phyloP scores from a whole-genome alignment of 1,140 invertebrate species.

The Temnothorax longispinosus region DNA sequence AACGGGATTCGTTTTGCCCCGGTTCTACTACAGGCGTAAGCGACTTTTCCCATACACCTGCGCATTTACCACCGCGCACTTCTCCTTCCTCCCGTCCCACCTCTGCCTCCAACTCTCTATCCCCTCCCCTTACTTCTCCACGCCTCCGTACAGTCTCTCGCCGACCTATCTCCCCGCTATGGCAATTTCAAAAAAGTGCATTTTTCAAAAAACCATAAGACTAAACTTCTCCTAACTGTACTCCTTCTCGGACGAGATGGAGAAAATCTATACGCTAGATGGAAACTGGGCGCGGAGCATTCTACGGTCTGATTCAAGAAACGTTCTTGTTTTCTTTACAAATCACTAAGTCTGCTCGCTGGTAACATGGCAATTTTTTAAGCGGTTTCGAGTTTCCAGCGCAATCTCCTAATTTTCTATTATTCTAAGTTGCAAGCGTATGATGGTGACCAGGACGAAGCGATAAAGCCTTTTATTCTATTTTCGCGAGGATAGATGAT shows the following conservation, averaged over 20 bases:
- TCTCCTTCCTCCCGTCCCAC: slow-evolving; percentile 41
- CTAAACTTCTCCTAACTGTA: slow-evolving; percentile 73
- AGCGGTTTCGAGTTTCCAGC: neutral
- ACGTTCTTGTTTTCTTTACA: slow-evolving; percentile 2
- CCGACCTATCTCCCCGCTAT: slow-evolving; percentile 54
- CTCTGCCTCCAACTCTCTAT: neutral
- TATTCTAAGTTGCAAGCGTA: neutral
- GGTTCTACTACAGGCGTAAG: slow-evolving; percentile 58
- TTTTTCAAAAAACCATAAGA: slow-evolving; percentile 74
- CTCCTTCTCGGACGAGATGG: slow-evolving; percentile 66
- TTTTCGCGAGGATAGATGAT: slow-evolving; percentile 6
- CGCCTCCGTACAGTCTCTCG: slow-evolving; percentile 54
- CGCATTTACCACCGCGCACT: slow-evolving; percentile 61
- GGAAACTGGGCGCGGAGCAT: slow-evolving; percentile 44
- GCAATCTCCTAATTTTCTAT: neutral
- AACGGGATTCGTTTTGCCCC: slow-evolving; percentile 64
- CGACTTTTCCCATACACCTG: slow-evolving; percentile 70
- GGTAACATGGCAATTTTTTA: neutral
- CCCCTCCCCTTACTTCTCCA: slow-evolving; percentile 30
- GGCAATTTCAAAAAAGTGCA: slow-evolving; percentile 71
- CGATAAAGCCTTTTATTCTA: neutral
- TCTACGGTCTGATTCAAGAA: slow-evolving; percentile 71
- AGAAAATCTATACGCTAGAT: slow-evolving; percentile 80
- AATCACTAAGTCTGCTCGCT: neutral
- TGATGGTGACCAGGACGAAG: neutral